Conservation (phyloP, 2,888 invertebrate genomes). For the Julus scanicus region DNA sequence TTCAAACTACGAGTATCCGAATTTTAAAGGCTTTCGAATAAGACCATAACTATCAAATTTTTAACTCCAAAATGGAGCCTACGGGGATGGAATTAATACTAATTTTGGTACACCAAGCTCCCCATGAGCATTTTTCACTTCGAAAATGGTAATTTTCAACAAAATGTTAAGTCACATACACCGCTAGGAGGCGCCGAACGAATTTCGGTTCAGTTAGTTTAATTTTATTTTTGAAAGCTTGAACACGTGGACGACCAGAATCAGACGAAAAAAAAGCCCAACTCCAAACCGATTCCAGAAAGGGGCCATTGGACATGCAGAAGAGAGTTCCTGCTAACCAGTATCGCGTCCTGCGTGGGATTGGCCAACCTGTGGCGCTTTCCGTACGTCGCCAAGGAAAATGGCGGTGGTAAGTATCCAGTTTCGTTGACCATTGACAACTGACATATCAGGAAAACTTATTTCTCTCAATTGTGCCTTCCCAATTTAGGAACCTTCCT, state of each 20-base stretch:
- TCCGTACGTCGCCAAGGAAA: conserved; percentile 47
- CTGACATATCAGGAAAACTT: neutral
- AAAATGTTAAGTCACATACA: neutral
- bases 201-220: neutral
- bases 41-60: no score
- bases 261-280: neutral
- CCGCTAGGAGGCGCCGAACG: neutral
- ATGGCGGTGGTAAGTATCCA: conserved; percentile 37
- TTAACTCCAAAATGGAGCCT: no score
- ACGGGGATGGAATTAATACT: no score
- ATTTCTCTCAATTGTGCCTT: neutral
- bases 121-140: no score
- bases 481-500: conserved; percentile 44
- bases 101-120: no score
- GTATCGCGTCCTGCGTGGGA: conserved; percentile 48
- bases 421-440: neutral
- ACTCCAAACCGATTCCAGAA: neutral
- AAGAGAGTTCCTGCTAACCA: conserved; percentile 46
- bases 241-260: neutral
- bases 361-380: conserved; percentile 47
- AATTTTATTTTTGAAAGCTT: neutral
- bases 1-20: no score
- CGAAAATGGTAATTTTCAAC: no score
- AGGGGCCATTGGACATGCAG: conserved; percentile 48
- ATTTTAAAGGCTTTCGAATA: no score